These are phyloP conservation scores for Hipparchia sbordonii DNA, from an alignment of 2,888 invertebrate genomes.

Conservation along the genomic window DNA sequence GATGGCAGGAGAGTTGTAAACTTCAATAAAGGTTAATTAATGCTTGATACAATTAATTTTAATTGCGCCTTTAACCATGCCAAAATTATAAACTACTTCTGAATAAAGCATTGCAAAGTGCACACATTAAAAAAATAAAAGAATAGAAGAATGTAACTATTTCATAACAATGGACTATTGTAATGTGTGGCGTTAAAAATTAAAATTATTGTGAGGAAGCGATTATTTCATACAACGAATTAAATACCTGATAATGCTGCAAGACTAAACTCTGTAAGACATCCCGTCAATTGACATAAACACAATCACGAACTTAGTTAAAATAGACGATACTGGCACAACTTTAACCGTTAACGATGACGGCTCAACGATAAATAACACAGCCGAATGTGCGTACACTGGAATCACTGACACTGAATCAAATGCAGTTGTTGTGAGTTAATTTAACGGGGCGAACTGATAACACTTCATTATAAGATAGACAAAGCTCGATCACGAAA, in stretches of 20 bases:
- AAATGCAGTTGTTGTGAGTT: conserved; percentile 44
- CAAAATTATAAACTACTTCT: conserved; percentile 14
- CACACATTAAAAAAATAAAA: conserved; percentile 28
- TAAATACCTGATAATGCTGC: conserved; percentile 57
- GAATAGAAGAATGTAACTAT: conserved; percentile 25
- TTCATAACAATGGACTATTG: conserved; percentile 38
- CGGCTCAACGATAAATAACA: conserved; percentile 47
- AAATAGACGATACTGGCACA: conserved; percentile 65
- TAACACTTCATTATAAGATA: conserved; percentile 61
- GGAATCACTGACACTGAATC: conserved; percentile 47
- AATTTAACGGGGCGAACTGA: conserved; percentile 49
- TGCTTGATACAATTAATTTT: conserved; percentile 23
- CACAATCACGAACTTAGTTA: conserved; percentile 69
- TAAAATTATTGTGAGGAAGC: conserved; percentile 29
- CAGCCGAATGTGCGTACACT: conserved; percentile 42
- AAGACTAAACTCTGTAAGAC: conserved; percentile 63
- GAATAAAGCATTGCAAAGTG: conserved; percentile 24
- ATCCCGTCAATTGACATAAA: conserved; percentile 64
- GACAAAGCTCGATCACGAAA: conserved; percentile 76
- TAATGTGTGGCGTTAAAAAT: conserved; percentile 19
- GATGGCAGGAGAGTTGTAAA: conserved; percentile 45
- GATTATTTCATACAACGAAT: conserved; percentile 31
- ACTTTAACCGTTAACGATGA: conserved; percentile 61
- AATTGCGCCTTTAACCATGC: conserved; percentile 16
- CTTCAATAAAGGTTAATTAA: conserved; percentile 40